Percentiles rank a stretch among this genome's conserved stretches.
These are phyloP conservation scores for Eonycteris spelaea DNA, from an alignment of 2,113 vertebrate genomes.

Conservation along the genomic window DNA sequence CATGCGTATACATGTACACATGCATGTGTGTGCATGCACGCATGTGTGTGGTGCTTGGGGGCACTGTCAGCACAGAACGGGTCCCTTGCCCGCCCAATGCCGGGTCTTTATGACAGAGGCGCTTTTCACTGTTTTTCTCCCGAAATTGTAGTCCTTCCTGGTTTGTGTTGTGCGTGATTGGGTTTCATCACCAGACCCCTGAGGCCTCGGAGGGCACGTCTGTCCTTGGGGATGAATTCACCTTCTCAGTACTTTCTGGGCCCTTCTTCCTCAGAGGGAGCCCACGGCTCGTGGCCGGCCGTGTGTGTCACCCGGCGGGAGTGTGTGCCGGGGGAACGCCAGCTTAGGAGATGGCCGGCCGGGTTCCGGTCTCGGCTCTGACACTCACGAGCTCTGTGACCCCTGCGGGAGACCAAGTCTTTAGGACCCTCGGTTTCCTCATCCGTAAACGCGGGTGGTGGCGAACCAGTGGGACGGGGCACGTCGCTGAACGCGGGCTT, in stretches of 20 bases:
- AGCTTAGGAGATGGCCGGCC: accelerated
- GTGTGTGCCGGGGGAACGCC: accelerated
- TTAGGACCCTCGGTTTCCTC: not conserved
- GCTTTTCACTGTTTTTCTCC: not conserved
- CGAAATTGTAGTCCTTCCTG: not conserved
- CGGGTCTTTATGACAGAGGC: not conserved
- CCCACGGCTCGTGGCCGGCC: not conserved
- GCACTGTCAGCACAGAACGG: not conserved
- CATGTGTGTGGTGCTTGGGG: not conserved
- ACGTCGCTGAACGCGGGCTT: accelerated
- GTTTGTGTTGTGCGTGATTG: not conserved
- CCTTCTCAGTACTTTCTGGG: not conserved
- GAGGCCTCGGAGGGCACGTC: not conserved
- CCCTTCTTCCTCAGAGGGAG: not conserved
- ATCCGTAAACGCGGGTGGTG: not conserved
- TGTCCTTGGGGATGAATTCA: constrained; percentile 1
- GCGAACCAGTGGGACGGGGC: not conserved
- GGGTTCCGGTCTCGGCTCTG: not conserved
- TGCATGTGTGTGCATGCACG: too few species aligned
- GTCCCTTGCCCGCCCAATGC: not conserved
- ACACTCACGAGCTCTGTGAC: not conserved
- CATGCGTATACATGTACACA: accelerated
- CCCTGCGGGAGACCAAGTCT: not conserved
- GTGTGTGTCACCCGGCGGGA: not conserved
- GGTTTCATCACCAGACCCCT: not conserved